phyloP scores from a whole-genome alignment of 2,113 vertebrate species.

The Coregonus clupeaformis region DNA sequence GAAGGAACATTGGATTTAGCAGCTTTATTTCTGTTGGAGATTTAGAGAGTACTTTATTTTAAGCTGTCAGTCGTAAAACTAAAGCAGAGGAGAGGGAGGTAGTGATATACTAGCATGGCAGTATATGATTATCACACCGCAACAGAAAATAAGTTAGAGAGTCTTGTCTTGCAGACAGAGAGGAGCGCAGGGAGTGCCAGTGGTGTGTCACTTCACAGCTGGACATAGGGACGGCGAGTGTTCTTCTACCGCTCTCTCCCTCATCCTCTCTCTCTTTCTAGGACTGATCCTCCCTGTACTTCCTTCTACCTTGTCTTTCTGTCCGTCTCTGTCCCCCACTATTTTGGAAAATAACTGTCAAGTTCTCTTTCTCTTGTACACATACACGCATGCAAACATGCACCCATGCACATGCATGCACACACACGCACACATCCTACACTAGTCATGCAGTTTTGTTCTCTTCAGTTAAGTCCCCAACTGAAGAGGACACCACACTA shows the following conservation, averaged over 20 bases:
- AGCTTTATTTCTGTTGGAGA: conserved; percentile 74
- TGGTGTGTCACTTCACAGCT: conserved; percentile 60
- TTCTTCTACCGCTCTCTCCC: conserved; percentile 24
- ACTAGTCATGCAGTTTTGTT: not conserved
- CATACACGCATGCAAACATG: no score
- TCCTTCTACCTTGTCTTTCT: not conserved
- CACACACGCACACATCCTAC: not conserved
- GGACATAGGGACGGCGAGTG: conserved; percentile 30
- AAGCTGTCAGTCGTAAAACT: conserved; percentile 74
- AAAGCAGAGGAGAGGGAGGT: conserved; percentile 52
- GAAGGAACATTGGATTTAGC: conserved; percentile 67
- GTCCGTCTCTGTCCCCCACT: not conserved
- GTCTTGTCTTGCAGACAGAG: conserved; percentile 24
- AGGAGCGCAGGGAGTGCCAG: conserved; percentile 10
- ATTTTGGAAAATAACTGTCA: not conserved
- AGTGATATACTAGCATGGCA: conserved; percentile 57
- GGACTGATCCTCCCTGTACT: not conserved
- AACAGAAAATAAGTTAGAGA: conserved; percentile 63
- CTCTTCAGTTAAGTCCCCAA: not conserved
- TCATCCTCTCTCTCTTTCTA: not conserved
- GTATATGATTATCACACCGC: conserved; percentile 70
- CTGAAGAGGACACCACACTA: not conserved
- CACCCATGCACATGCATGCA: not conserved
- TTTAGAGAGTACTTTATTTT: conserved; percentile 74
- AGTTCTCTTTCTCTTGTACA: no score